Conservation (phyloP, 2,888 invertebrate species). For the Thera obeliscata region DNA sequence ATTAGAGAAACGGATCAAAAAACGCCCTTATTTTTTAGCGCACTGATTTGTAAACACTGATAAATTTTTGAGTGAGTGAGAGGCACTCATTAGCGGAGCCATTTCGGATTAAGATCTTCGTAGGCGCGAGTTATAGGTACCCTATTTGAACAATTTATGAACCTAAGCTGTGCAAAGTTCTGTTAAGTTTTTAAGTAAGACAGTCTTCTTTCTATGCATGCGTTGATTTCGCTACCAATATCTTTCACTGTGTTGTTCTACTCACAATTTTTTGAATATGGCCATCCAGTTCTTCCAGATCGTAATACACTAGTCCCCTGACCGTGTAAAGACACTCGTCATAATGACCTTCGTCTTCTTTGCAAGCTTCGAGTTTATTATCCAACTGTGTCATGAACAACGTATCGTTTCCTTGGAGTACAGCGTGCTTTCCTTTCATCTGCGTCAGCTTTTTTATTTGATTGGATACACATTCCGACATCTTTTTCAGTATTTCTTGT, state of each 20-base stretch:
- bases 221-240: no score
- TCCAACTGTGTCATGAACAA: slow-evolving; percentile 48
- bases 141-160: no score
- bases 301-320: slow-evolving; percentile 47
- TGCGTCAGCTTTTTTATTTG: slow-evolving; percentile 41
- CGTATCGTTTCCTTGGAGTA: slow-evolving; percentile 44
- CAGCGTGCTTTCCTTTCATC: slow-evolving; percentile 34
- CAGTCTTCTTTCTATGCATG: no score
- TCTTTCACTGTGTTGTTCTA: slow-evolving; percentile 17
- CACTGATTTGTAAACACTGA: no score
- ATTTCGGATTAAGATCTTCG: no score
- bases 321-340: slow-evolving; percentile 53
- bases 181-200: no score
- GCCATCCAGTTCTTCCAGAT: slow-evolving; percentile 47
- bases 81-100: no score
- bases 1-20: no score
- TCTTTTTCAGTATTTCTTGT: slow-evolving; percentile 44
- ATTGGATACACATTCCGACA: slow-evolving; percentile 50
- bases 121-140: no score
- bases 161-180: no score
- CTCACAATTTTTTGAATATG: slow-evolving; percentile 54
- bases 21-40: no score
- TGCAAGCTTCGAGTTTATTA: slow-evolving; percentile 48
- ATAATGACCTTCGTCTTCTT: slow-evolving; percentile 38
- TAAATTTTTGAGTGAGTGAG: no score